Percentiles rank a stretch among this genome's conserved stretches.
Conservation (phyloP, 2,888 invertebrate genomes). For the Agrotis segetum region DNA sequence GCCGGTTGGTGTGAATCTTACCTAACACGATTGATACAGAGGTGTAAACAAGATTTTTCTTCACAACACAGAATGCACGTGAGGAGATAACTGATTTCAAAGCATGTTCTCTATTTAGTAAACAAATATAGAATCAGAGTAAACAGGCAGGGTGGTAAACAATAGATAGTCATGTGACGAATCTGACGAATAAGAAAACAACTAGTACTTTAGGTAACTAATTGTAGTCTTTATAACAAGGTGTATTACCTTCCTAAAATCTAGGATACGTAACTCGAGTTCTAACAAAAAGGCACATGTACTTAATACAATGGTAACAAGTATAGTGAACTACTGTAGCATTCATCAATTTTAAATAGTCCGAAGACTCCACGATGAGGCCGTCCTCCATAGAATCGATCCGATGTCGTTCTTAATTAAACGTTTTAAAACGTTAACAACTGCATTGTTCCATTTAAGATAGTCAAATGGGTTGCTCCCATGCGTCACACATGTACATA, state of each 20-base stretch:
- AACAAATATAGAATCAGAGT: conserved; percentile 30
- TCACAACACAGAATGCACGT: neutral
- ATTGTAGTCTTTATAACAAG: conserved; percentile 9
- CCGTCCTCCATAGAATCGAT: neutral
- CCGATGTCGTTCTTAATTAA: neutral
- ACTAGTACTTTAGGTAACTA: conserved; percentile 1
- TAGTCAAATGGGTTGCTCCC: neutral
- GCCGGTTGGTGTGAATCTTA: no score
- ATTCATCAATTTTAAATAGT: neutral
- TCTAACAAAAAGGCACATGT: neutral
- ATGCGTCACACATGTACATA: neutral
- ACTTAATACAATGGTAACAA: neutral
- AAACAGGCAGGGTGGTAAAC: conserved; percentile 20
- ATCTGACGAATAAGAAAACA: conserved; percentile 19
- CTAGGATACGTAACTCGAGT: neutral
- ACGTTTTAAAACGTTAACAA: neutral
- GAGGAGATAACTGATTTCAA: conserved; percentile 7
- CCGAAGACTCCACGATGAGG: neutral
- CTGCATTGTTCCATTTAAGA: conserved; percentile 1
- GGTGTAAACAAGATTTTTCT: conserved; percentile 6
- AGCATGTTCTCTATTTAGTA: conserved; percentile 17
- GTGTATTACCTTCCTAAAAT: neutral
- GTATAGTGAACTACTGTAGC: neutral
- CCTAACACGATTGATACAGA: neutral
- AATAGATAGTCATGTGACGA: conserved; percentile 16